These are phyloP conservation scores for Drosophila santomea DNA, from an alignment of 1,140 invertebrate genomes.

Conservation along the genomic window DNA sequence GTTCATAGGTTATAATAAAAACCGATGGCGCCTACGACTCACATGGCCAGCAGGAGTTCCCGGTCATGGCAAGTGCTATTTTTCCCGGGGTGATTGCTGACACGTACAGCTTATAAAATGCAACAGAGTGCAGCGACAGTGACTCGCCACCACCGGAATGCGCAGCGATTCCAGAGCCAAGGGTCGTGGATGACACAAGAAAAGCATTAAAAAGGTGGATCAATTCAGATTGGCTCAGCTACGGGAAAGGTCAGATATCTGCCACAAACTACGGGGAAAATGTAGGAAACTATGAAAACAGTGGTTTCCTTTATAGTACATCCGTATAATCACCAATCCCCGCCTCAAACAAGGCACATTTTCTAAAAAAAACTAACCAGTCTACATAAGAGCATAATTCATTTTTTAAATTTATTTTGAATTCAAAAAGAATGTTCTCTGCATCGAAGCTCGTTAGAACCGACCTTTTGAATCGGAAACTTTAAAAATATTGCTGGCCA, in stretches of 20 bases:
- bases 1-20: slow-evolving; percentile 59
- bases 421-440: no score
- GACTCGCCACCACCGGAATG: slow-evolving; percentile 39
- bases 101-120: slow-evolving; percentile 43
- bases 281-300: no score
- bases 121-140: slow-evolving; percentile 52
- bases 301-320: no score
- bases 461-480: no score
- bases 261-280: no score
- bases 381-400: no score
- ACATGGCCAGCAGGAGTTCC: background rate
- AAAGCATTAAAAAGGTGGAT: background rate
- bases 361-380: no score
- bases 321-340: no score
- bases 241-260: slow-evolving; percentile 6
- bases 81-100: slow-evolving; percentile 10
- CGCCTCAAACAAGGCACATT: no score
- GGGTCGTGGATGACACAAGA: background rate
- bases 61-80: background rate
- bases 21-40: slow-evolving; percentile 27
- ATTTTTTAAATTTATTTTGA: no score
- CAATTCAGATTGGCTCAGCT: slow-evolving; percentile 5
- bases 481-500: no score
- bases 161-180: slow-evolving; percentile 38
- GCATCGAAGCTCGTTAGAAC: no score